Base-by-base conservation (phyloP, 1,140 invertebrate genomes). In the Meteorus sp. region DNA sequence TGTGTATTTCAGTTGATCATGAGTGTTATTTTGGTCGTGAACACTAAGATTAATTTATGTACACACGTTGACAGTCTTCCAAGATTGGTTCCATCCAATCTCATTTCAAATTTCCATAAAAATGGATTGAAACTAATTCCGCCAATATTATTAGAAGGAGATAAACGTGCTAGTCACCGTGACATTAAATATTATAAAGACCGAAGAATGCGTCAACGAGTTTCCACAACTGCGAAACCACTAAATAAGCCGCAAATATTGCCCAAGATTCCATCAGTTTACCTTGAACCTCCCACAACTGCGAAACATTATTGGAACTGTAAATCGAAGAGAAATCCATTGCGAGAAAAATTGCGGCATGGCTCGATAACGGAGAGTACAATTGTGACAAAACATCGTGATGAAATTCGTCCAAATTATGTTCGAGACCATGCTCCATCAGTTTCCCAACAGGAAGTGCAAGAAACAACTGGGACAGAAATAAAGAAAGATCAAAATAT, bases 401-500 rank as follows among this genome's bases (percentile, higher is more conserved):
- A 47, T 50, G 41, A 59, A 6, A 41, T 56, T 44, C 15, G 59
- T 22, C 48, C 51, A 11, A 15, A 9, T 15, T 75, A 74, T 29
- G 56, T 70, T 1, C 66, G 72, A 52, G 74, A 76, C 61, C 74
- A 76, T 58, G 72, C 66, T 9, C 72, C 71, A 3, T 11, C 19
- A n/a, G 59, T 66, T 1, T 33, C 50, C 19, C 22, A 31, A 8
- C n/a, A 35, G 5, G 59, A 68, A 19, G 65, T 61, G 17, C 57
- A 43, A 8, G 22, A 58, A 25, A 41, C 6, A 13, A 22, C 2
- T 2, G 27, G 27, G 2, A 71, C 45, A 73, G 77, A 56, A 67
- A 71, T 47, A 70, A 72, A 70, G 29, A 50, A 59, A 57, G 52
- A 64, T 51, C 63, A 60, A 22, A 48, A 4, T 52, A 17, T 31